Evolutionary conservation across 2,888 invertebrate genomes (phyloP).

Genomic region (Agrochola litura): DNA sequence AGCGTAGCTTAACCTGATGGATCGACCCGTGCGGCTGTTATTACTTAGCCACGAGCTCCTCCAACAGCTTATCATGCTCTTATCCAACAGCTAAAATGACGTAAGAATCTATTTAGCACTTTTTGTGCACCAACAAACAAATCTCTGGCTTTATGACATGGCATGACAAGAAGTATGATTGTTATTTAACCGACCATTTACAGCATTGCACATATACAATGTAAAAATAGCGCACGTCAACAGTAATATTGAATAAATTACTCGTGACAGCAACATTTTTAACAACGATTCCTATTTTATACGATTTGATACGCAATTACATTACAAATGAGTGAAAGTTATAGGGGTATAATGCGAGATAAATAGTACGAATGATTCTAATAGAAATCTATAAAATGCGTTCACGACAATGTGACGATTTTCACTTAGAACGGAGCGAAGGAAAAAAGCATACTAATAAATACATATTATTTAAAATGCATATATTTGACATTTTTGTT

Average conservation of each 20-base stretch:
- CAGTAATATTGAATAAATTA: slow-evolving; percentile 43
- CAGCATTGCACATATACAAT: slow-evolving; percentile 30
- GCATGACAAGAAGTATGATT: slow-evolving; percentile 37
- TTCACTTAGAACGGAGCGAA: slow-evolving; percentile 9
- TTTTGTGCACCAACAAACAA: slow-evolving; percentile 12
- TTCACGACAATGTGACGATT: slow-evolving; percentile 13
- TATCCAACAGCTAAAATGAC: slow-evolving; percentile 8
- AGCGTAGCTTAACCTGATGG: no score
- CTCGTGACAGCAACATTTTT: slow-evolving; percentile 27
- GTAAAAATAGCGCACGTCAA: slow-evolving; percentile 24
- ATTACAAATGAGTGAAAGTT: slow-evolving; percentile 56
- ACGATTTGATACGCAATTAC: slow-evolving; percentile 53
- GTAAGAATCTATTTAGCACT: slow-evolving; percentile 16
- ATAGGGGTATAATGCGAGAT: slow-evolving; percentile 50
- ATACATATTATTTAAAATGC: background rate
- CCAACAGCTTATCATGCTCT: background rate
- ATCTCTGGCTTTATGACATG: slow-evolving; percentile 18
- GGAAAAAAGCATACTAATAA: slow-evolving; percentile 1
- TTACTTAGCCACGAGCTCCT: no score
- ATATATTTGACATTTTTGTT: no score
- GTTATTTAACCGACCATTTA: slow-evolving; percentile 32
- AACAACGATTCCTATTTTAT: slow-evolving; percentile 42
- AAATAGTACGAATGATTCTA: slow-evolving; percentile 38
- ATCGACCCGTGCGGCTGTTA: no score
- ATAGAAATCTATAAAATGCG: slow-evolving; percentile 39